Evolutionary conservation across 2,113 vertebrate genomes (phyloP).

Genomic region (Gnathochromis pfefferi): DNA sequence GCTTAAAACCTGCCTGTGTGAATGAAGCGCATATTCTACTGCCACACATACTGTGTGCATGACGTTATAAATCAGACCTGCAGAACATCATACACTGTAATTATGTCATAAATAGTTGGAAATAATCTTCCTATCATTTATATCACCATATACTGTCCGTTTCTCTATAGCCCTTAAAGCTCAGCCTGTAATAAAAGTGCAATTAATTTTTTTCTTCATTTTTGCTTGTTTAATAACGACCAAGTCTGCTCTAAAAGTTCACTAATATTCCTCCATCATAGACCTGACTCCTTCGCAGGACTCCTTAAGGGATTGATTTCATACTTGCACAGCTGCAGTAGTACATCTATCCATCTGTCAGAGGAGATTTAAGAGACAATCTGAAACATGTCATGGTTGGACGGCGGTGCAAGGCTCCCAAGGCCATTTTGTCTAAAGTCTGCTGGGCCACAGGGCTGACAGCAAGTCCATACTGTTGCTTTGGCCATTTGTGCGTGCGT

Average conservation of each 20-base stretch:
- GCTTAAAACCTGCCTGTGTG: background rate
- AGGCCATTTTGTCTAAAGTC: conserved; percentile 14
- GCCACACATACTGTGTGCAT: background rate
- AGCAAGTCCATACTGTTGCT: background rate
- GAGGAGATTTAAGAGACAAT: conserved; percentile 50
- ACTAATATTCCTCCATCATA: background rate
- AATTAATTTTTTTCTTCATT: background rate
- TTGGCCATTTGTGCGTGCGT: accelerated
- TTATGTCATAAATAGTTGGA: background rate
- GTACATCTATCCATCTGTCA: conserved; percentile 52
- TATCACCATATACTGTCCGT: background rate
- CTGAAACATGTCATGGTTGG: conserved; percentile 38
- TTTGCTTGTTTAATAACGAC: background rate
- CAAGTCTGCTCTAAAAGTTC: background rate
- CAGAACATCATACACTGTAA: background rate
- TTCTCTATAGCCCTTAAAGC: background rate
- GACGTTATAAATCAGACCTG: background rate
- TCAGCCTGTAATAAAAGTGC: background rate
- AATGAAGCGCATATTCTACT: background rate
- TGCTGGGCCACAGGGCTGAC: background rate
- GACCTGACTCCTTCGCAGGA: background rate
- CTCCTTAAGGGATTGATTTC: conserved; percentile 16
- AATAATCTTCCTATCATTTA: background rate
- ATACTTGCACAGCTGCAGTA: conserved; percentile 7
- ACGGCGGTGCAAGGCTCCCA: background rate